Percentiles rank a stretch among this genome's conserved stretches.
phyloP scores from a whole-genome alignment of 2,797 vertebrate species.

The Scarus forsteni region DNA sequence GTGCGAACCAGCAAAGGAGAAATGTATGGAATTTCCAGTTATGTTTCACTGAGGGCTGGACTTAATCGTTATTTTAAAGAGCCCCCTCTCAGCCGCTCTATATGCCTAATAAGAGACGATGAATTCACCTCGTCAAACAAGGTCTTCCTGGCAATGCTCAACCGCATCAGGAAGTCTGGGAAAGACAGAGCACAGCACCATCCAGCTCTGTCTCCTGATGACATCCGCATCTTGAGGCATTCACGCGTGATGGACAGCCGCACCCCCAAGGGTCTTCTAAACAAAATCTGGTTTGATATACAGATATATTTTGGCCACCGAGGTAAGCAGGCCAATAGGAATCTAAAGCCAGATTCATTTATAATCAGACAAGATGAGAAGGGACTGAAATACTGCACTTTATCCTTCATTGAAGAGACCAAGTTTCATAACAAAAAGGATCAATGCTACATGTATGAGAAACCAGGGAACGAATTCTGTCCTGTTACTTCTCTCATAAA shows the following conservation, averaged over 20 bases:
- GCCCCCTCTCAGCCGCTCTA: slow-evolving; percentile 5
- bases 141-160: slow-evolving; percentile 36
- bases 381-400: slow-evolving; percentile 25
- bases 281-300: slow-evolving; percentile 43
- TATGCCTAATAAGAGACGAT: slow-evolving; percentile 34
- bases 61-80: slow-evolving; percentile 27
- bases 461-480: slow-evolving; percentile 21
- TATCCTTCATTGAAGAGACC: not conserved
- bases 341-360: slow-evolving; percentile 37
- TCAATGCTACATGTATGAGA: slow-evolving; percentile 23
- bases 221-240: slow-evolving; percentile 26
- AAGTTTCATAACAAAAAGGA: not conserved
- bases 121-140: slow-evolving; percentile 39
- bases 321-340: slow-evolving; percentile 38
- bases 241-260: slow-evolving; percentile 16
- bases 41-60: slow-evolving; percentile 33
- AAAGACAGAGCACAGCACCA: slow-evolving; percentile 7
- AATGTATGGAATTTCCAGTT: slow-evolving; percentile 36
- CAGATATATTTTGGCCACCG: slow-evolving; percentile 34
- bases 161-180: slow-evolving; percentile 18
- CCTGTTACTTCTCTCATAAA: slow-evolving; percentile 28
- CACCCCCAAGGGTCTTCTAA: slow-evolving; percentile 29
- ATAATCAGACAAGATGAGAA: slow-evolving; percentile 14
- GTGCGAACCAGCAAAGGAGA: slow-evolving; percentile 37
- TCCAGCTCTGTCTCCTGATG: slow-evolving; percentile 15